Base-by-base conservation (phyloP, 2,888 invertebrate genomes). In the Stenurella melanura region DNA sequence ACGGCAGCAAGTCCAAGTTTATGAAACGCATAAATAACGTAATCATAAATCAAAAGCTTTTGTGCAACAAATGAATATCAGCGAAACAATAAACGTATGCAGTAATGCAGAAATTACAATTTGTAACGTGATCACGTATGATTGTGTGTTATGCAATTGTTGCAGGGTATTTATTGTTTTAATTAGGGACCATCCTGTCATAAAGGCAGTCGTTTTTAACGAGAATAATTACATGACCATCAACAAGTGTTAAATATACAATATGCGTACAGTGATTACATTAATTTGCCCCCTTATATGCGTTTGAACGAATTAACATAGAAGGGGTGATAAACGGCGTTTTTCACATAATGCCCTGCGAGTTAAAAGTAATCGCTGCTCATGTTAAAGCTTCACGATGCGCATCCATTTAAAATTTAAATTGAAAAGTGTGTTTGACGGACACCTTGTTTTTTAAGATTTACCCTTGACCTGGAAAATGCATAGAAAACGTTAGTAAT, bases 81-180 rank as follows among this genome's bases (percentile, higher is more conserved):
- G 71, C 64, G 42, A 56, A 64, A 64, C 75, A 64, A 75, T 75
- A 75, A 75, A 70, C 70, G 69, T 70, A 63, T 70, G 64, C 75
- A 63, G 64, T 61, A 70, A 75, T 75, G 75, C 70, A 70, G 70
- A 60, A 70, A 63, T 75, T 64, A 42, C 75, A 54, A 74, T 75
- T 75, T 71, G 71, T 67, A 74, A 67, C 30, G n/a, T 56, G 57
- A 66, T 76, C 76, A 73, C 76, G 76, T 69, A 57, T 61, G 34
- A 69, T 60, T 38, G 60, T 57, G 56, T 12, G 60, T 38, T 34
- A 34, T 58, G 58, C 34, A 26, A 61, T 56, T 61, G 61, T 60
- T 56, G 38, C 58, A 19, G 58, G 76, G 54, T 72, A 67, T 76
- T 76, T 66, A 72, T 73, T 71, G 76, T 70, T 76, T 76, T 73